Evolutionary conservation across 2,888 invertebrate species (phyloP).

Genomic region (Pseudococcus longispinus): DNA sequence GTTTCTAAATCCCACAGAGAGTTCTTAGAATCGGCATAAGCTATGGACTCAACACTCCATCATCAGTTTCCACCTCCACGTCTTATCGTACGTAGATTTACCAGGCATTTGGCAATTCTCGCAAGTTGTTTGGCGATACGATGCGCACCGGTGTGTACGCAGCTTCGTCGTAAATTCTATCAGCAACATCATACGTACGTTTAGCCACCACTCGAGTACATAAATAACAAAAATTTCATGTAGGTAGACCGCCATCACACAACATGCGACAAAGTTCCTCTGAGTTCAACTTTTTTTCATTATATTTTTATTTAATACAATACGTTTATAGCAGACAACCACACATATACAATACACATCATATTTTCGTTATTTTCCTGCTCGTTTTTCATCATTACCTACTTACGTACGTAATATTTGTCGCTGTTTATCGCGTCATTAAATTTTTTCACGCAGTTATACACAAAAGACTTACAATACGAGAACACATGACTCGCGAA

Average conservation of each 20-base stretch:
- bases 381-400: not conserved
- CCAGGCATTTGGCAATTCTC: not conserved
- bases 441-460: not conserved
- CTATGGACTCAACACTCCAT: too few species aligned
- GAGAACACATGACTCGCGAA: not conserved
- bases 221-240: not conserved
- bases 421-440: constrained; percentile 6
- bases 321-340: not conserved
- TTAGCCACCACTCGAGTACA: not conserved
- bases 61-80: too few species aligned
- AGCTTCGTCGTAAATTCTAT: not conserved
- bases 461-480: not conserved
- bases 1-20: too few species aligned
- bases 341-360: not conserved
- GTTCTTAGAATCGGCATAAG: too few species aligned
- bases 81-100: too few species aligned
- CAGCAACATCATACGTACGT: not conserved
- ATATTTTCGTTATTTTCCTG: not conserved
- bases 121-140: not conserved
- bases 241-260: not conserved
- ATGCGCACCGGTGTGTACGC: not conserved
- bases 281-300: not conserved
- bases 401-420: not conserved
- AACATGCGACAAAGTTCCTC: not conserved
- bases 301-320: not conserved